Base-by-base conservation (phyloP, 2,797 vertebrate genomes). In the Sparus aurata region DNA sequence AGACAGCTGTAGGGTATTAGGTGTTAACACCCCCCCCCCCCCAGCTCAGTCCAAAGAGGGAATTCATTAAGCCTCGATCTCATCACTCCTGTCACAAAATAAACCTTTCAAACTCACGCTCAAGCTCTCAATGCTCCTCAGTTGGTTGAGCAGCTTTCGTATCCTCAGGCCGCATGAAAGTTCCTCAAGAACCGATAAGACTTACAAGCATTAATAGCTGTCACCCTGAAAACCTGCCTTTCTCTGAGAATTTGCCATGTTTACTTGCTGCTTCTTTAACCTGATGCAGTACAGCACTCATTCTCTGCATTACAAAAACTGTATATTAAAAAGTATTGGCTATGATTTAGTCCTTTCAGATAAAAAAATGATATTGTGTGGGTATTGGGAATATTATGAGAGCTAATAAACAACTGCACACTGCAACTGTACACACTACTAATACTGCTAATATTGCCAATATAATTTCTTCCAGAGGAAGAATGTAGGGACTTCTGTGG, bases 1-100 rank as follows among this genome's bases (percentile, higher is more conserved):
- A 73, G 25, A 47, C 57, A 59, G 59, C 38, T 63, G 45, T 34
- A 57, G 15, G 10, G n/a, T 45, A 60, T 27, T 13, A 8, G 17
- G 27, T 10, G 12, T 18, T 6, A 45, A 52, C 47, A 30, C 6
- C 30, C 30, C 30, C n/a, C n/a, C 16, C 45, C 53, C 46, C 16
- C 18, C 60, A 23, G 25, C 3, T 53, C 3, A 23, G 62, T 53
- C 66, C 25, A 60, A 25, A 63, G 23, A 69, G 15, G 41, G 9
- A 52, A 25, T 50, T 69, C 65, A 57, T 68, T 62, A 59, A 63
- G 30, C 8, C 38, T 66, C 41, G 52, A 69, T 68, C 65, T 45
- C 17, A 27, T 54, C 12, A 38, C 20, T 55, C 30, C 30, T 45
- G 30, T 46, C 77, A 69, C 59, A 38, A 30, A 69, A 34, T 25